Percentiles rank a stretch among this genome's conserved stretches.
These are phyloP conservation scores for Drosophila pruinosa DNA, from an alignment of 1,140 invertebrate genomes.

Conservation along the genomic window DNA sequence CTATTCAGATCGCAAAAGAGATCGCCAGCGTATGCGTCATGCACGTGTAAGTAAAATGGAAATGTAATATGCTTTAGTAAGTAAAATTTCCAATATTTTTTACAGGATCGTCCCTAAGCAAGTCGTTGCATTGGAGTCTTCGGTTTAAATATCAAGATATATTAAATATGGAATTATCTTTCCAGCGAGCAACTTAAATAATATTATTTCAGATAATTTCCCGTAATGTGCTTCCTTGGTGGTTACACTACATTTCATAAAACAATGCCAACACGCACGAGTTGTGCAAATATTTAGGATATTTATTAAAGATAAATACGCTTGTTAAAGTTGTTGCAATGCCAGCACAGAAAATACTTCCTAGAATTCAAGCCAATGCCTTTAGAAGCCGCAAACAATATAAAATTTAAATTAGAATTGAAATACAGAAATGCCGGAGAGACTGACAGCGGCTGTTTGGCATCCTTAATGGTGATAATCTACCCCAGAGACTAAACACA, in stretches of 20 bases:
- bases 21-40: constrained; percentile 48
- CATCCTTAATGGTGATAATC: constrained; percentile 63
- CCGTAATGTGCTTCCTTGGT: too few relatives aligned
- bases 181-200: too few relatives aligned
- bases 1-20: constrained; percentile 25
- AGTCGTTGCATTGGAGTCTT: constrained; percentile 97
- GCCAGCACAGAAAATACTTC: background rate
- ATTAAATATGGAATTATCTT: too few relatives aligned
- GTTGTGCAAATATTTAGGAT: constrained; percentile 42
- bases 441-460: constrained; percentile 7
- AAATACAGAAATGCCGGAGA: constrained; percentile 56
- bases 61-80: background rate
- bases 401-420: constrained; percentile 75
- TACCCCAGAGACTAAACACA: constrained; percentile 52
- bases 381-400: constrained; percentile 31
- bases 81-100: background rate
- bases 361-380: background rate
- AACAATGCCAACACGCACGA: constrained; percentile 41
- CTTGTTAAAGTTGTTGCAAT: background rate
- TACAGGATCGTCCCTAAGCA: constrained; percentile 91
- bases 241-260: too few relatives aligned
- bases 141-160: constrained; percentile 95
- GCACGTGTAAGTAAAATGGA: constrained; percentile 40
- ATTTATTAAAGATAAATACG: background rate
- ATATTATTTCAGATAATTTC: too few relatives aligned